These are phyloP conservation scores for Halictus quadricinctus DNA, from an alignment of 2,888 invertebrate species.

Conservation along the genomic window DNA sequence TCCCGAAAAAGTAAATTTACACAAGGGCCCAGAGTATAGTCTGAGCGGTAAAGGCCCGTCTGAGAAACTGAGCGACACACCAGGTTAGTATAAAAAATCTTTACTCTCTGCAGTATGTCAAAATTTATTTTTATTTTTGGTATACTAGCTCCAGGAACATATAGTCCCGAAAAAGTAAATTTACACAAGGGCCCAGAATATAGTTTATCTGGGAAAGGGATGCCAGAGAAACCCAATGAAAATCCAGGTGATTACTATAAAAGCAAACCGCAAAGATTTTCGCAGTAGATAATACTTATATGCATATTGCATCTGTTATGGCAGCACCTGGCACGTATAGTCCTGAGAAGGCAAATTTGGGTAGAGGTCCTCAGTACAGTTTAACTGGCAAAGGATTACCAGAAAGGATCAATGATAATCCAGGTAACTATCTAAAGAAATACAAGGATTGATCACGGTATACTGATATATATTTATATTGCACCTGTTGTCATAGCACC, in stretches of 20 bases:
- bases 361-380: conserved; percentile 86
- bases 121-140: background rate
- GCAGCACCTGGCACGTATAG: conserved; percentile 70
- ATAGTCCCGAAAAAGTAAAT: conserved; percentile 85
- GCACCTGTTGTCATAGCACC: conserved; percentile 57
- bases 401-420: conserved; percentile 82
- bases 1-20: conserved; percentile 85
- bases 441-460: background rate
- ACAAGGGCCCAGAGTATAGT: conserved; percentile 84
- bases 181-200: conserved; percentile 85
- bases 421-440: background rate
- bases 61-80: conserved; percentile 79
- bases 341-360: conserved; percentile 85
- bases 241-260: conserved; percentile 47
- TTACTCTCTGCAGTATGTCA: background rate
- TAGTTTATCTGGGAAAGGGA: conserved; percentile 81
- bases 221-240: conserved; percentile 34
- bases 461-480: conserved; percentile 5
- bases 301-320: conserved; percentile 15
- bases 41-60: conserved; percentile 83
- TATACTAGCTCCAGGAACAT: conserved; percentile 84
- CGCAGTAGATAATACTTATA: background rate
- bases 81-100: conserved; percentile 70
- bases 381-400: conserved; percentile 87
- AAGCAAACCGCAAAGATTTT: background rate